Percentiles rank a stretch among this genome's conserved stretches.
phyloP scores from a whole-genome alignment of 2,797 vertebrate genomes.

The Sebastes hubbsi region DNA sequence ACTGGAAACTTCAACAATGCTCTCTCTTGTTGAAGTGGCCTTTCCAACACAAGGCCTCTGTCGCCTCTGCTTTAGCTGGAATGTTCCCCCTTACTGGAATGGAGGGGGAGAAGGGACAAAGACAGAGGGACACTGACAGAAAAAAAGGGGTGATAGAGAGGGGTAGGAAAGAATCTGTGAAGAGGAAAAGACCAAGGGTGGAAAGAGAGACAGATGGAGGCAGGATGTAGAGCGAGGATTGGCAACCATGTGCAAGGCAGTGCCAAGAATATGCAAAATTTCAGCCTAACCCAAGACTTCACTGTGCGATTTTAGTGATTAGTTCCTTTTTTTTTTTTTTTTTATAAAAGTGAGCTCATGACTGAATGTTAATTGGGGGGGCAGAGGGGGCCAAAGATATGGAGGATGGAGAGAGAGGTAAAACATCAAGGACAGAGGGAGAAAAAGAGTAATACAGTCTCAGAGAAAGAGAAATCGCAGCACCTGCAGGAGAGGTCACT shows the following conservation, averaged over 20 bases:
- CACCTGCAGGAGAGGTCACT: slow-evolving; percentile 29
- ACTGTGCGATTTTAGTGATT: neutral
- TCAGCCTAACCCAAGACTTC: neutral
- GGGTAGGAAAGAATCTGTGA: slow-evolving; percentile 33
- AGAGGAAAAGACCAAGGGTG: neutral
- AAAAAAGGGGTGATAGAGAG: neutral
- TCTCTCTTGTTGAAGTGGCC: slow-evolving; percentile 60
- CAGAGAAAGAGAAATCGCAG: slow-evolving; percentile 18
- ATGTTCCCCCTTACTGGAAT: slow-evolving; percentile 52
- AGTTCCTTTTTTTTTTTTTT: neutral
- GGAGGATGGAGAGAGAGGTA: neutral
- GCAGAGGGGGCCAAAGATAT: neutral
- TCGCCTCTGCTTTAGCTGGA: slow-evolving; percentile 47
- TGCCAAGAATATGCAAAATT: neutral
- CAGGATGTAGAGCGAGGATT: neutral
- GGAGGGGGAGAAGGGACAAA: slow-evolving; percentile 36
- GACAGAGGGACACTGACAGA: slow-evolving; percentile 10
- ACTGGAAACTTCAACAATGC: slow-evolving; percentile 57
- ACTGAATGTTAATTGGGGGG: neutral
- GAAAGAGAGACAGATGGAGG: slow-evolving; percentile 32
- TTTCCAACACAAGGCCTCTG: slow-evolving; percentile 65
- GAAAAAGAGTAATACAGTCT: neutral
- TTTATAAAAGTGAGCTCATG: slow-evolving; percentile 4
- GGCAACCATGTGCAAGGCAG: neutral
- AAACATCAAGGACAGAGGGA: neutral